Conservation (phyloP, 2,888 invertebrate genomes). For the Epistrophe grossulariae region DNA sequence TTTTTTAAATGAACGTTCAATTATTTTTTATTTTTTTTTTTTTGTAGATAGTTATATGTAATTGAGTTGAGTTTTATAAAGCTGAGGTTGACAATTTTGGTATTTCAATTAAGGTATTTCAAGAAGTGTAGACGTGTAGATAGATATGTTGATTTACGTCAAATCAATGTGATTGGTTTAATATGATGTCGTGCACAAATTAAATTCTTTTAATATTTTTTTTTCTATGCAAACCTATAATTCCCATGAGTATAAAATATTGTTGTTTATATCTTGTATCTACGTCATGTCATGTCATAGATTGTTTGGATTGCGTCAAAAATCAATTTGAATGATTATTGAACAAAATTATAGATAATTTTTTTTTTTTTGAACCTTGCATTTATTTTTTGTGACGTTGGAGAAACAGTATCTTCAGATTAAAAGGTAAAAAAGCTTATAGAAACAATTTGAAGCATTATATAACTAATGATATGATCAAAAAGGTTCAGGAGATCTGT, state of each 20-base stretch:
- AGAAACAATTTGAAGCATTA: no score
- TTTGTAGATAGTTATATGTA: background rate
- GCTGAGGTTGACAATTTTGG: slow-evolving; percentile 28
- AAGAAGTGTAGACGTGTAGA: background rate
- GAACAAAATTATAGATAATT: no score
- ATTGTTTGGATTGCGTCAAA: background rate
- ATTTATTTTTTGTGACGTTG: no score
- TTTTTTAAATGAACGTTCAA: slow-evolving; percentile 32
- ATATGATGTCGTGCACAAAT: slow-evolving; percentile 1
- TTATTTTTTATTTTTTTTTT: slow-evolving; percentile 11
- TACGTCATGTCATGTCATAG: background rate
- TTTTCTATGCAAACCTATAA: background rate
- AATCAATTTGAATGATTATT: background rate
- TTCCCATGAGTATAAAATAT: background rate
- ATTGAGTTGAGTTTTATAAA: background rate
- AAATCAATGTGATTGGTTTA: slow-evolving; percentile 19
- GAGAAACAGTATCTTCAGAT: no score
- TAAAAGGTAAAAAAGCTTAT: no score
- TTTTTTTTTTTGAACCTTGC: no score
- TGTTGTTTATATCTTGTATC: background rate
- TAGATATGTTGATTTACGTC: slow-evolving; percentile 15
- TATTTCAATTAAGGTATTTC: slow-evolving; percentile 13
- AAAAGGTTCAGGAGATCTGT: no score
- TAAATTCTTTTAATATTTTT: background rate
- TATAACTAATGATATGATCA: no score